Percentiles rank a stretch among this genome's conserved stretches.
Evolutionary conservation across 2,797 vertebrate species (phyloP).

Genomic region (Aeoliscus strigatus): DNA sequence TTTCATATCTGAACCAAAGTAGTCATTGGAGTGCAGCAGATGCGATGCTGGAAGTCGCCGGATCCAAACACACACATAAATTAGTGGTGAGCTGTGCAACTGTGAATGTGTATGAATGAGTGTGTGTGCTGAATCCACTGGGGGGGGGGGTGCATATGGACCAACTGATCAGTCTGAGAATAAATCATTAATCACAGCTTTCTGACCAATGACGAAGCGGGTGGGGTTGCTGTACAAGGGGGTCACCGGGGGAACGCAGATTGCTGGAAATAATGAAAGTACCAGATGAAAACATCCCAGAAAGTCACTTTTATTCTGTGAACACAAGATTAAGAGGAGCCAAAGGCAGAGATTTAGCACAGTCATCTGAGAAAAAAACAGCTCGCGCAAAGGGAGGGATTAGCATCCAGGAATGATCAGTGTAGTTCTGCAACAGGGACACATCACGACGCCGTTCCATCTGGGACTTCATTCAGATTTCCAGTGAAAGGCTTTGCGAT

Average conservation of each 20-base stretch:
- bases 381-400: conserved; percentile 49
- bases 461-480: conserved; percentile 43
- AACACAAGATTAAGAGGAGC: conserved; percentile 56
- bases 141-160: conserved; percentile 17
- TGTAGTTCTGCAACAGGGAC: conserved; percentile 17
- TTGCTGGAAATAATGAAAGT: conserved; percentile 43
- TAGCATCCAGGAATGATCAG: conserved; percentile 39
- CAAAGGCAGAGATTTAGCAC: conserved; percentile 47
- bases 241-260: conserved; percentile 40
- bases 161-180: conserved; percentile 41
- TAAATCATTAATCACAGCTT: conserved; percentile 38
- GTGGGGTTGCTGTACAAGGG: conserved; percentile 7
- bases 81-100: conserved; percentile 16
- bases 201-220: conserved; percentile 2
- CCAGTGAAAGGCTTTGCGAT: conserved; percentile 38
- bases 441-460: conserved; percentile 40
- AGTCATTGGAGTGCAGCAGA: conserved; percentile 17
- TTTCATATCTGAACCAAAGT: too few relatives aligned
- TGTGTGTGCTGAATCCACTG: conserved; percentile 23
- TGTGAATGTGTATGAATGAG: conserved; percentile 12
- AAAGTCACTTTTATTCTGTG: conserved; percentile 35
- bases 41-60: conserved; percentile 51
- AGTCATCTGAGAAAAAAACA: conserved; percentile 42
- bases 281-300: conserved; percentile 39
- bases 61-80: conserved; percentile 26